Evolutionary conservation across 2,888 invertebrate species (phyloP).

Genomic region (Pseudococcus longispinus): DNA sequence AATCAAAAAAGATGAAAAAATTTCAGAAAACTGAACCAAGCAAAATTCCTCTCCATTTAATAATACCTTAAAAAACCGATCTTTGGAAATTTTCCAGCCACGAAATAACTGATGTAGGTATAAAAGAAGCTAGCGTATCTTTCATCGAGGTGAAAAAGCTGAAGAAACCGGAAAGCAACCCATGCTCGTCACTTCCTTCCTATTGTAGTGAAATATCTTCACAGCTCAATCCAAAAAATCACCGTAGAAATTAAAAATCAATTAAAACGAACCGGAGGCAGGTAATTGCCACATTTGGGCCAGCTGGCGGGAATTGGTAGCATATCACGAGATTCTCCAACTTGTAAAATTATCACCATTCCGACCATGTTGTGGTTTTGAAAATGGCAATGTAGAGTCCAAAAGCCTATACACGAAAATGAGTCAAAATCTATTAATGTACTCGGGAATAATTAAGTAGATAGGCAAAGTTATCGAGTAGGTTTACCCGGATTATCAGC

Average conservation of each 20-base stretch:
- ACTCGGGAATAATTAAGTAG: background rate
- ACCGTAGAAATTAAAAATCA: no score
- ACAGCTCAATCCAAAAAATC: no score
- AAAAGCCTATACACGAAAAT: constrained; percentile 58
- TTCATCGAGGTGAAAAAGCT: background rate
- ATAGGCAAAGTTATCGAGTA: background rate
- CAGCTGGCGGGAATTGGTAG: constrained; percentile 59
- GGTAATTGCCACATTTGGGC: constrained; percentile 59
- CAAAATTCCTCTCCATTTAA: background rate
- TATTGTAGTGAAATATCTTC: background rate
- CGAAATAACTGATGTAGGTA: background rate
- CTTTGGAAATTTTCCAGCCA: background rate
- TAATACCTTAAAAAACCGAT: background rate
- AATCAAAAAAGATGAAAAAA: background rate
- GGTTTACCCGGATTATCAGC: constrained; percentile 63
- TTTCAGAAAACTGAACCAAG: background rate
- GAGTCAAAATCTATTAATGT: background rate
- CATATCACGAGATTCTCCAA: constrained; percentile 59
- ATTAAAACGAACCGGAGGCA: constrained; percentile 54
- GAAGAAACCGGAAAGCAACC: background rate
- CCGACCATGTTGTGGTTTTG: constrained; percentile 59
- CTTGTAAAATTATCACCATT: constrained; percentile 60
- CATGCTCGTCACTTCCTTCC: background rate
- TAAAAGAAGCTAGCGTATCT: background rate
- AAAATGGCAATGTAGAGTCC: constrained; percentile 60